These are phyloP conservation scores for Tinea semifulvella DNA, from an alignment of 2,888 invertebrate species.

Conservation along the genomic window DNA sequence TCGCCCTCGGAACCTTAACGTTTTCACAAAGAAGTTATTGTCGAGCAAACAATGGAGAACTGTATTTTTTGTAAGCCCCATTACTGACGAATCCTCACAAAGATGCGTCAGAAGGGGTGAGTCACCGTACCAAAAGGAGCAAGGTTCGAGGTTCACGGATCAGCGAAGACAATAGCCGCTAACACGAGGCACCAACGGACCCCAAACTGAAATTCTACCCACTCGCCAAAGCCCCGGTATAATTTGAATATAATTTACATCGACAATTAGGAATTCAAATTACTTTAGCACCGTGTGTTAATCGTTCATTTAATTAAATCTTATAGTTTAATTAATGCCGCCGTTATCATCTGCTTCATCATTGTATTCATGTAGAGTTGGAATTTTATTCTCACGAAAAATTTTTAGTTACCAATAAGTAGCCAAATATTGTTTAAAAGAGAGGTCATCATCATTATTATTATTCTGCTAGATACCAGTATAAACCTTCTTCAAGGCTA, in stretches of 20 bases:
- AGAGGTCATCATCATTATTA: too few species aligned
- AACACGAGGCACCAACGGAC: neutral
- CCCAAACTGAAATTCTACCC: slow-evolving; percentile 2
- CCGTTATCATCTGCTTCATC: neutral
- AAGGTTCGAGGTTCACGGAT: slow-evolving; percentile 34
- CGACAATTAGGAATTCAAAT: slow-evolving; percentile 20
- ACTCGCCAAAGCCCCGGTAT: neutral
- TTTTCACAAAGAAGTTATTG: neutral
- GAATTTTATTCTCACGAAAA: neutral
- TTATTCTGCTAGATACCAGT: too few species aligned
- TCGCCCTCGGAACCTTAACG: slow-evolving; percentile 8
- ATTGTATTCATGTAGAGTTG: slow-evolving; percentile 1
- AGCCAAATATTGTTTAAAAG: too few species aligned
- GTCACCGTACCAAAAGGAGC: slow-evolving; percentile 30
- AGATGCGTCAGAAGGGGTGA: slow-evolving; percentile 35
- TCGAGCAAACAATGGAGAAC: slow-evolving; percentile 36
- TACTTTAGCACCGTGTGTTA: slow-evolving; percentile 25
- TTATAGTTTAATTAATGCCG: slow-evolving; percentile 1
- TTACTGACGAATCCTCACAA: slow-evolving; percentile 46
- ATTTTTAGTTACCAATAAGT: too few species aligned
- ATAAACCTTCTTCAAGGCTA: too few species aligned
- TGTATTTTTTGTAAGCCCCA: slow-evolving; percentile 33
- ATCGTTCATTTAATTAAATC: slow-evolving; percentile 21
- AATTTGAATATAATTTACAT: slow-evolving; percentile 21
- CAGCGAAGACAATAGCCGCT: slow-evolving; percentile 31